Conservation (phyloP, 2,113 vertebrate species). For the Beaufortia kweichowensis region DNA sequence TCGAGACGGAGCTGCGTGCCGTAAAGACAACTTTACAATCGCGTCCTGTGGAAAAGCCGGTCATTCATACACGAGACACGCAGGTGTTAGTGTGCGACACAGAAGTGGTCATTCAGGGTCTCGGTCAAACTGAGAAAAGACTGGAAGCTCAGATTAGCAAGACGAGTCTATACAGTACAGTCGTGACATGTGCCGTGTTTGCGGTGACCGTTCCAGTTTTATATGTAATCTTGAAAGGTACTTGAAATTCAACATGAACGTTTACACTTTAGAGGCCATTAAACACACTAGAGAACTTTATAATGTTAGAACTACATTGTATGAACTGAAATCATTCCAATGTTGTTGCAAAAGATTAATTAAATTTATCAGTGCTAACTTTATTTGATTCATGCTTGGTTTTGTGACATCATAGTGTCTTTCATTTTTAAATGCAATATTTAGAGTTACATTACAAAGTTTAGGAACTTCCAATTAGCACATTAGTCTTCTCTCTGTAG, state of each 20-base stretch:
- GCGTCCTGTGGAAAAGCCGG: constrained; percentile 47
- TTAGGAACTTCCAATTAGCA: too few species aligned
- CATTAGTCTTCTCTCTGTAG: too few species aligned
- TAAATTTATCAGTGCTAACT: background rate
- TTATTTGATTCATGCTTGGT: background rate
- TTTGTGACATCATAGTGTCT: background rate
- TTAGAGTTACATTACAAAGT: too few species aligned
- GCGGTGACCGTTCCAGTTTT: constrained; percentile 80
- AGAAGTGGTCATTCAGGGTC: constrained; percentile 69
- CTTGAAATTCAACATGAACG: constrained; percentile 35
- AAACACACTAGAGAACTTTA: constrained; percentile 15
- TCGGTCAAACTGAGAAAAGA: constrained; percentile 78
- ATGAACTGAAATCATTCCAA: background rate
- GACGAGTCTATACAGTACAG: constrained; percentile 78
- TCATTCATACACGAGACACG: constrained; percentile 56
- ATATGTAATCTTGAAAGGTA: constrained; percentile 84
- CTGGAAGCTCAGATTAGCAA: constrained; percentile 80
- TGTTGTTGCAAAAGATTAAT: background rate
- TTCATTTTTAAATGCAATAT: too few species aligned
- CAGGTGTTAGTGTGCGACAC: constrained; percentile 64
- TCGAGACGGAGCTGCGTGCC: constrained; percentile 68
- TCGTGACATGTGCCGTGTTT: constrained; percentile 77
- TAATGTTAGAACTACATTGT: background rate
- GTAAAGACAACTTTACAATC: constrained; percentile 66
- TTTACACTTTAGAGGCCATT: constrained; percentile 26